phyloP scores from a whole-genome alignment of 2,113 vertebrate genomes.

The Ptilorrhoa leucosticta region DNA sequence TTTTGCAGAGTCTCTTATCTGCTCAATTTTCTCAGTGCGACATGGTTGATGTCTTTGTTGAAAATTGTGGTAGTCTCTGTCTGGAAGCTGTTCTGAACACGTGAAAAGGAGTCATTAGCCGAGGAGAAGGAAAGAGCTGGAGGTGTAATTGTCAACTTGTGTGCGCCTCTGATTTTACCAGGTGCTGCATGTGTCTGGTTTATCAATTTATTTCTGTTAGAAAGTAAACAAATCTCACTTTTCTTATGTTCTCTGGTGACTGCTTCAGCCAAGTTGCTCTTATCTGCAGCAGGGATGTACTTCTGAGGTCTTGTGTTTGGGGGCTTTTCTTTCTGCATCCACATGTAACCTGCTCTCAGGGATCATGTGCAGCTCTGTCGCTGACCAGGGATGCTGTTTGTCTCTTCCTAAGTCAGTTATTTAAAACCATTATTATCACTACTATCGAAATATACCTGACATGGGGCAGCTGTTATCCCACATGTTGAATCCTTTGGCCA shows the following conservation, averaged over 20 bases:
- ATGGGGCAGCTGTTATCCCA: background rate
- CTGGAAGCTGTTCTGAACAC: background rate
- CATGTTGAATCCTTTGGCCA: background rate
- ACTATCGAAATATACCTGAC: background rate
- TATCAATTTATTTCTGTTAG: constrained; percentile 9
- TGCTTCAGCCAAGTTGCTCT: background rate
- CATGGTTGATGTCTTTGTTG: background rate
- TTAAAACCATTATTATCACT: background rate
- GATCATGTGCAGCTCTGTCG: background rate
- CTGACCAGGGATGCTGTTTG: background rate
- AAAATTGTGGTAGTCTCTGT: background rate
- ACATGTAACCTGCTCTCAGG: background rate
- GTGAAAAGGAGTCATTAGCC: constrained; percentile 10
- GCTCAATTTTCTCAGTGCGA: background rate
- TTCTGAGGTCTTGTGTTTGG: background rate
- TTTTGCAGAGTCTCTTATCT: background rate
- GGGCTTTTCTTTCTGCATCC: background rate
- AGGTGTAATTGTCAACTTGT: background rate
- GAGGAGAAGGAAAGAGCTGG: background rate
- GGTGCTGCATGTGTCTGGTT: background rate
- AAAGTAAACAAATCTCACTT: constrained; percentile 35
- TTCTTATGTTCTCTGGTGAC: background rate
- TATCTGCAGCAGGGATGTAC: constrained; percentile 17
- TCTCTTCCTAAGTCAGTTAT: background rate
- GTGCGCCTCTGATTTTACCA: background rate